Evolutionary conservation across 2,888 invertebrate genomes (phyloP).

Genomic region (Cremastobaeus sp.): DNA sequence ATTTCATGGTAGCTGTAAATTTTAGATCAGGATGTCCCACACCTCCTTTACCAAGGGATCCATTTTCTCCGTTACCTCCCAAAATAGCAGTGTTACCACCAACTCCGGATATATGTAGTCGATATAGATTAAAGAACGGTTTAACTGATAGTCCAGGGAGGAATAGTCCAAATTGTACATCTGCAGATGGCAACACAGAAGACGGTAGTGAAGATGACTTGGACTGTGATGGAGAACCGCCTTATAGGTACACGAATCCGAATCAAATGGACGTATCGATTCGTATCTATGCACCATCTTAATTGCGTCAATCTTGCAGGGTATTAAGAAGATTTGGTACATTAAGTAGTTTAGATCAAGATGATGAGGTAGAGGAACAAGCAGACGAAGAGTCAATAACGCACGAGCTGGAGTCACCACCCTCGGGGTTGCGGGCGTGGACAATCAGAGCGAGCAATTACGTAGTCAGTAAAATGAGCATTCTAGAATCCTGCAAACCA

Average conservation of each 20-base stretch:
- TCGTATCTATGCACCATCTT: too few relatives aligned
- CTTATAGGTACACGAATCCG: constrained; percentile 78
- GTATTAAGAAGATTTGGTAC: constrained; percentile 78
- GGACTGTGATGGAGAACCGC: constrained; percentile 78
- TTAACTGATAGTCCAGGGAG: constrained; percentile 72
- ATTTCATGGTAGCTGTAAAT: too few relatives aligned
- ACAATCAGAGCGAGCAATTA: constrained; percentile 89
- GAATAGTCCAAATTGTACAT: constrained; percentile 72
- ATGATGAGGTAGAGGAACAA: constrained; percentile 75
- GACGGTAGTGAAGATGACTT: constrained; percentile 77
- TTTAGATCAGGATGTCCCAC: constrained; percentile 77
- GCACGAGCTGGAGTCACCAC: constrained; percentile 73
- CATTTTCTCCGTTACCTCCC: constrained; percentile 80
- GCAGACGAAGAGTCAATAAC: constrained; percentile 70
- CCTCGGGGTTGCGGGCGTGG: constrained; percentile 85
- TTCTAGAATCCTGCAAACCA: constrained; percentile 83
- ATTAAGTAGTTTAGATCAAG: constrained; percentile 77
- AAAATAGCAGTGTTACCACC: constrained; percentile 88
- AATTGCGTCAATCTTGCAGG: too few relatives aligned
- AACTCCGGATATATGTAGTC: constrained; percentile 82
- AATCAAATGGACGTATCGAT: too few relatives aligned
- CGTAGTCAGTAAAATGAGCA: constrained; percentile 89
- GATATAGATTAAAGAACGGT: constrained; percentile 70
- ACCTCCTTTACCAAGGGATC: constrained; percentile 74
- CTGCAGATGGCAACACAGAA: constrained; percentile 75